Evolutionary conservation across 1,140 invertebrate genomes (phyloP), one percentile per base, ranked within the genome.

Genomic region (Orchesella cincta): DNA sequence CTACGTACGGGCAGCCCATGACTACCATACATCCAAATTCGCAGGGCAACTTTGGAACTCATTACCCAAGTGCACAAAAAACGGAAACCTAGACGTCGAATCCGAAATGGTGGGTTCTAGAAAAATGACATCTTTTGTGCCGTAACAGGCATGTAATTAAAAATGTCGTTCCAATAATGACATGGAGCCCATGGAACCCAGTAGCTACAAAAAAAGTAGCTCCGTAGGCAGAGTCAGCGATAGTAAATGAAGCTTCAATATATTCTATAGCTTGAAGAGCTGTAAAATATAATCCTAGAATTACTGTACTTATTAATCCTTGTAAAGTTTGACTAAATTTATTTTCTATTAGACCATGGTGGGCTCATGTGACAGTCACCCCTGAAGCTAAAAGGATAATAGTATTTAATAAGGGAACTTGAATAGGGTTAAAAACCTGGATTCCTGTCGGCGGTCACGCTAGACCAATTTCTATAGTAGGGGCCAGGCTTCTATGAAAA

Each of bases 101-200:
- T 3, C 52, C 88, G 84, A 91, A 89, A 83, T 91, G 89, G 84
- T 92, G 89, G 72, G 76, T 85, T 81, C 75, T 86, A 67, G 88
- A 89, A 84, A 91, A 90, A 81, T 91, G 88, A 73, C 85, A 83
- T 76, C 83, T 84, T 77, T 84, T 81, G 78, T 88, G 83, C 54
- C 90, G 89, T 70, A 88, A 73, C 81, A 89, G 85, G 84, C 86
- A 88, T 57, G 88, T 75, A 81, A 88, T 71, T 85, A 91, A 83
- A 84, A 92, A 92, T 71, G 87, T 86, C 73, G 89, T 88, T 82
- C 90, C 91, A 86, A 92, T 89, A 83, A 92, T 85, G 57, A 92
- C 90, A 87, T 92, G 91, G 28, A 92, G 8, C 52, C 90, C 91
- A 85, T 92, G 90, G 77, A 93, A 92, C 85, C 91, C 90, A 36